Evolutionary conservation across 1,140 invertebrate genomes (phyloP), one percentile per base, ranked within the genome.

Genomic region (Galleria mellonella): DNA sequence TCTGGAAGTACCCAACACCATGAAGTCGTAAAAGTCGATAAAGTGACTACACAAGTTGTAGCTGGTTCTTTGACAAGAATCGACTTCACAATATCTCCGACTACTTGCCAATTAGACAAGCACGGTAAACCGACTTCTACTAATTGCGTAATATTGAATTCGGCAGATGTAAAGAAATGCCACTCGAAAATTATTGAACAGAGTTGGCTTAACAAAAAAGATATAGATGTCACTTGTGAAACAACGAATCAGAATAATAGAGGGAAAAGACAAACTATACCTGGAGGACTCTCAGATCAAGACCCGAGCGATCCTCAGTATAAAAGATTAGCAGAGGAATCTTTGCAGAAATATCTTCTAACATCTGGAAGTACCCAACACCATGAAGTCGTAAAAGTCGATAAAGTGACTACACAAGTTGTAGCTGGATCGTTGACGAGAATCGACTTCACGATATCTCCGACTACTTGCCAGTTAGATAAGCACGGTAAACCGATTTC

Each of bases 101-200:
- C 35, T 0, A 27, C 13, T n/a, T n/a, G n/a, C n/a, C n/a, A n/a
- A n/a, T n/a, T n/a, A n/a, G n/a, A n/a, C n/a, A n/a, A n/a, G n/a
- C n/a, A n/a, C n/a, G n/a, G n/a, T n/a, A n/a, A n/a, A n/a, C n/a
- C n/a, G n/a, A n/a, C n/a, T n/a, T n/a, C n/a, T n/a, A n/a, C n/a
- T n/a, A n/a, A n/a, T n/a, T n/a, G n/a, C n/a, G n/a, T n/a, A n/a
- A n/a, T n/a, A n/a, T n/a, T n/a, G n/a, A n/a, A n/a, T n/a, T n/a
- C n/a, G n/a, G n/a, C 9, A 57, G 32, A 51, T 30, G 33, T 47
- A 40, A 39, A 65, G 12, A 32, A 14, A 6, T 75, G 72, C 12
- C 30, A 48, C 40, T 67, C 72, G n/a, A 40, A 50, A 17, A 35
- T 72, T 32, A 65, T 57, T 55, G 53, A 53, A 40, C 44, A 47